Evolutionary conservation across 2,888 invertebrate genomes (phyloP).

Genomic region (Tupiocoris notatus): DNA sequence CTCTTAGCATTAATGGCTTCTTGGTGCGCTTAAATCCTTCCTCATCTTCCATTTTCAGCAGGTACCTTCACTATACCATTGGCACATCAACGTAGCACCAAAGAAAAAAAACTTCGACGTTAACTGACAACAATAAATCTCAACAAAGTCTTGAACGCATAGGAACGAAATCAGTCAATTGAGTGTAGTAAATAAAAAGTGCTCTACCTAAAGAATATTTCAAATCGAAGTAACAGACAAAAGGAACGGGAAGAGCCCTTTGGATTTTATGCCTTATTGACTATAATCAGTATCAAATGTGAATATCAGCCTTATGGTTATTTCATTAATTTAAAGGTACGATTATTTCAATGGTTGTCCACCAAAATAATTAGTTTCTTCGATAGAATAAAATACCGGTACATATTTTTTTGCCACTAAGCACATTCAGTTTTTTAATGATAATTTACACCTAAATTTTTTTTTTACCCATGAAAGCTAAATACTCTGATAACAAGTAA

Average conservation of each 20-base stretch:
- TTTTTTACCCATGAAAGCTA: conserved; percentile 23
- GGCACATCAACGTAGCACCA: neutral
- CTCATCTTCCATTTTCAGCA: too few relatives aligned
- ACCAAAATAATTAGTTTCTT: neutral
- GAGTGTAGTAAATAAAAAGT: neutral
- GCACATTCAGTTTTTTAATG: conserved; percentile 10
- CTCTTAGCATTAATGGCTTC: too few relatives aligned
- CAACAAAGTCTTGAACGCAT: neutral
- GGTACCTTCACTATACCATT: too few relatives aligned
- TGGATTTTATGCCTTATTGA: conserved; percentile 7
- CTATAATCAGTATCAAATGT: conserved; percentile 39
- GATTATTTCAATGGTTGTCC: conserved; percentile 7
- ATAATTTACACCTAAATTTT: conserved; percentile 29
- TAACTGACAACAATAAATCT: neutral
- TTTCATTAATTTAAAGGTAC: conserved; percentile 27
- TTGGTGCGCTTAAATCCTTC: too few relatives aligned
- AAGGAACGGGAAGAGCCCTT: conserved; percentile 20
- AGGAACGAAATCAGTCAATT: conserved; percentile 1
- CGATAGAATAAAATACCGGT: neutral
- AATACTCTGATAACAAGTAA: conserved; percentile 31
- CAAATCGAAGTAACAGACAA: neutral
- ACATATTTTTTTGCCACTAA: conserved; percentile 1
- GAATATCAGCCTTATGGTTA: conserved; percentile 36
- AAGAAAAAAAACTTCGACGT: neutral
- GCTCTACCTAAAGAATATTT: neutral